Evolutionary conservation across 2,888 invertebrate species (phyloP), one percentile per base, ranked within the genome.

Genomic region (Archips crataeganus): DNA sequence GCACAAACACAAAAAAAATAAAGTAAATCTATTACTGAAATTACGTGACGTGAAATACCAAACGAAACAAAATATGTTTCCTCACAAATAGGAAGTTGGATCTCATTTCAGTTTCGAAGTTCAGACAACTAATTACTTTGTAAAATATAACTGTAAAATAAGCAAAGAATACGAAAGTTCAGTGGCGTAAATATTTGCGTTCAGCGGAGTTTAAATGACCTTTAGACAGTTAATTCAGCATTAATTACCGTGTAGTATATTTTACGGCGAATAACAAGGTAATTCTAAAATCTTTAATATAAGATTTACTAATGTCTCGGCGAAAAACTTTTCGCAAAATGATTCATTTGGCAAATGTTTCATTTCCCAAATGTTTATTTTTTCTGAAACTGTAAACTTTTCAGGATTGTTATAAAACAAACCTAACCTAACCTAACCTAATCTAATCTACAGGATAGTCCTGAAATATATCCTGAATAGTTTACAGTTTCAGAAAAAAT

Each of bases 141-240:
- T 54, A 61, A 66, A 71, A 42, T 61, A 66, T 51, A 61, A 51
- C 66, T 8, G 60, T 71, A 57, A 67, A 62, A 67, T 67, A 71
- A 65, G 64, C 65, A 60, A 71, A 71, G 49, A 65, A 62, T 62
- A 71, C 51, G 36, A 45, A 66, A 71, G 15, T 71, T 67, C 71
- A 3, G 61, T 45, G 45, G 42, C 42, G n/a, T 51, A 71, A 54
- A 71, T 61, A 66, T 66, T 65, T 71, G 59, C 49, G 54, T 1
- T 47, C 15, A 45, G 15, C 45, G 57, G 45, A 54, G 61, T 49
- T 61, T 11, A 61, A 9, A 47, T 47, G 59, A 8, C 51, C 54
- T 62, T 10, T 70, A 42, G n/a, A 42, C 62, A 62, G 61, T 70
- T 54, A 70, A 60, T 62, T 60, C 39, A 32, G 36, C 36, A 57